These are phyloP conservation scores for Ceuthmochares aereus DNA, from an alignment of 2,113 vertebrate genomes.

Conservation along the genomic window DNA sequence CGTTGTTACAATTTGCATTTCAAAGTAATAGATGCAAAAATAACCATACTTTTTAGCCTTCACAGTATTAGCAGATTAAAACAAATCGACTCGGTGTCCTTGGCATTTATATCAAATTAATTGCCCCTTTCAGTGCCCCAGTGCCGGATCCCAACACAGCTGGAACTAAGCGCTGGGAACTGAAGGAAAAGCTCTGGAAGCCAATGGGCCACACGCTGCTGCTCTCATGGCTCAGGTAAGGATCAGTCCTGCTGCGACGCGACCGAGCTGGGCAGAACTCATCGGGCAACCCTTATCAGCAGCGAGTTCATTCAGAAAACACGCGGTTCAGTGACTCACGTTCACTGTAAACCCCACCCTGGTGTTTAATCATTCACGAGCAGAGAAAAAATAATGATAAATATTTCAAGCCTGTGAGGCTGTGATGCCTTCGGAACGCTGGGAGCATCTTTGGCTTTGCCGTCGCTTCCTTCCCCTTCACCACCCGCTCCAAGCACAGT, in stretches of 20 bases:
- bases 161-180: not conserved
- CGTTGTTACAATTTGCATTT: conserved; percentile 60
- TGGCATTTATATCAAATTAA: not conserved
- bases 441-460: not conserved
- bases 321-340: not conserved
- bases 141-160: not conserved
- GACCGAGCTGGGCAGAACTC: not conserved
- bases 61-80: conserved; percentile 26
- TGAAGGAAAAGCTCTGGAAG: not conserved
- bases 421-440: not conserved
- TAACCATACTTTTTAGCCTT: conserved; percentile 7
- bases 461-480: not conserved
- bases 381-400: not conserved
- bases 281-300: not conserved
- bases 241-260: not conserved
- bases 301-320: not conserved
- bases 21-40: conserved; percentile 57
- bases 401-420: conserved; percentile 21
- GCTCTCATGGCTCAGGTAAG: not conserved
- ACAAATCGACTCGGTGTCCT: conserved; percentile 8
- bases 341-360: not conserved
- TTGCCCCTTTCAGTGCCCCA: not conserved
- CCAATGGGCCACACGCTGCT: not conserved
- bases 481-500: not conserved
- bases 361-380: conserved; percentile 22